Evolutionary conservation across 2,797 vertebrate species (phyloP).

Genomic region (Cuniculus paca): DNA sequence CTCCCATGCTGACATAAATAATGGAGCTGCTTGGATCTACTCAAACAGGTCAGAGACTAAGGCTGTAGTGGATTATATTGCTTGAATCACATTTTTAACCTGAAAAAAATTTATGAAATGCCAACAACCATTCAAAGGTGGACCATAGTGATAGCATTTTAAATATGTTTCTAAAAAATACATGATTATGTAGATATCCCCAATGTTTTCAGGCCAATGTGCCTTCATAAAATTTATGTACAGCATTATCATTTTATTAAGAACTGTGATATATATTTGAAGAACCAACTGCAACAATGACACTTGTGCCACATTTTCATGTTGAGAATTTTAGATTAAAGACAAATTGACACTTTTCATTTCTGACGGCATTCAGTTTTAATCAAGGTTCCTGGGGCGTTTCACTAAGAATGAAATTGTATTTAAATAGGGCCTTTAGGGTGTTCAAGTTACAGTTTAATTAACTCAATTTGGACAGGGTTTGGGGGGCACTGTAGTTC

Average conservation of each 20-base stretch:
- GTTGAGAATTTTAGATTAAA: constrained; percentile 71
- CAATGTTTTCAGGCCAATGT: constrained; percentile 47
- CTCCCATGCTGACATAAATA: not conserved
- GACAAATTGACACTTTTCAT: constrained; percentile 60
- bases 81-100: constrained; percentile 11
- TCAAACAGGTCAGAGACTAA: not conserved
- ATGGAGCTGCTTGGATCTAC: not conserved
- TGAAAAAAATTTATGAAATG: constrained; percentile 47
- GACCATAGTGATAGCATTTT: not conserved
- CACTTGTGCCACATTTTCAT: constrained; percentile 59
- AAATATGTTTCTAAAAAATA: constrained; percentile 38
- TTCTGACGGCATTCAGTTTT: constrained; percentile 77
- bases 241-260: constrained; percentile 72
- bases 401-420: constrained; percentile 82
- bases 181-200: constrained; percentile 49
- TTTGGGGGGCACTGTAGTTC: constrained; percentile 73
- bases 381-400: constrained; percentile 79
- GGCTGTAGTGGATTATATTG: not conserved
- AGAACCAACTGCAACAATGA: constrained; percentile 69
- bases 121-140: not conserved
- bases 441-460: constrained; percentile 81
- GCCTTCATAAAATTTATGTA: constrained; percentile 55
- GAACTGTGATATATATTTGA: constrained; percentile 67
- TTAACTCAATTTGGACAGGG: constrained; percentile 80
- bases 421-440: constrained; percentile 83